Base-by-base conservation (phyloP, 2,797 vertebrate genomes). In the Garrulus glandarius region DNA sequence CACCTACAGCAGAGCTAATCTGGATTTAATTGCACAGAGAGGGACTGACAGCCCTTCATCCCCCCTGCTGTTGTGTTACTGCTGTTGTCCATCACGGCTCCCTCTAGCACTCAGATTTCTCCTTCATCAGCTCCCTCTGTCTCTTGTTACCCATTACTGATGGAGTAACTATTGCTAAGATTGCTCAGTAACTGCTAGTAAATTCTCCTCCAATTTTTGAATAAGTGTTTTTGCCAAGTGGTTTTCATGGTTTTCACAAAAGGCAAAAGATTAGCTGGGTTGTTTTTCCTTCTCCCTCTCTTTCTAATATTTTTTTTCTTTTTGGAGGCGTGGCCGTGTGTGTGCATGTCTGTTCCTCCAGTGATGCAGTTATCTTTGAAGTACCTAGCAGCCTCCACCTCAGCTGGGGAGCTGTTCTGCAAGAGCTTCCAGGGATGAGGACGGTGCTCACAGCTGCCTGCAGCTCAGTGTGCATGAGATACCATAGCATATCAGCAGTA, bases 141-240 rank as follows among this genome's bases (percentile, higher is more conserved):
- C 55, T 88, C 69, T 78, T 24, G 50, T 59, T 93, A 26, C 32
- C 34, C 13, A 2, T 77, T 61, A 15, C 47, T 63, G 75, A 30
- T 68, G 27, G 43, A 36, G 65, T 46, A 72, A 69, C 29, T 20
- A 22, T 56, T 63, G 32, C 56, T 85, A 59, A 65, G 84, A 95
- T 82, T 68, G 44, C 63, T 75, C 34, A 14, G n/a, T 65, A 76
- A 61, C 55, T 84, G 65, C 76, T 47, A 36, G 22, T 49, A 87
- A 93, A 63, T 81, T 84, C 32, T 88, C 36, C 41, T 89, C 23
- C 74, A 49, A 16, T 88, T 72, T 79, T 79, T 75, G 13, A 71
- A 4, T n/a, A 21, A 52, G 21, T 76, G 47, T 47, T 69, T 89
- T 72, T 68, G 43, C 43, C 43, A 55, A 55, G 29, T 55, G 29